Conservation (phyloP, 2,113 vertebrate genomes). For the Erythrolamprus reginae region DNA sequence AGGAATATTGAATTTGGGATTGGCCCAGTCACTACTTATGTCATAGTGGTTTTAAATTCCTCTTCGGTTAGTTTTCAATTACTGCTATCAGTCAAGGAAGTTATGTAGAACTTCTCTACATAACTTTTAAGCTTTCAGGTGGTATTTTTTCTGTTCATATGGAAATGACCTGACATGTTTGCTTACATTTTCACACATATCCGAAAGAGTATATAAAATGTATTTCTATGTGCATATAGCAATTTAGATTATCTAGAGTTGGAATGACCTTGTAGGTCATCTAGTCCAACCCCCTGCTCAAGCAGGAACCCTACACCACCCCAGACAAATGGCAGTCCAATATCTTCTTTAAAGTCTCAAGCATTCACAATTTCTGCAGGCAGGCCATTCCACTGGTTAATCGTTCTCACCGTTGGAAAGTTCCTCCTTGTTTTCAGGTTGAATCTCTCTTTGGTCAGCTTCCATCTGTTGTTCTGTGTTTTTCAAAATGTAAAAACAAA, state of each 20-base stretch:
- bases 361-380: too few species aligned
- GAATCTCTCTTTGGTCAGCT: too few species aligned
- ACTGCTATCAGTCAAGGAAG: neutral
- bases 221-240: neutral
- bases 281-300: too few species aligned
- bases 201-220: neutral
- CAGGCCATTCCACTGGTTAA: too few species aligned
- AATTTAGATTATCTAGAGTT: neutral
- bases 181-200: neutral
- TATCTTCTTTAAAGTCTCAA: too few species aligned
- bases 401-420: too few species aligned
- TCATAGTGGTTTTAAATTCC: neutral
- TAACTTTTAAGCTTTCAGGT: neutral
- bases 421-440: too few species aligned
- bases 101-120: neutral
- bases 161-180: neutral
- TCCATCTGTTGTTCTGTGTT: too few species aligned
- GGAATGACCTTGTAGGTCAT: too few species aligned
- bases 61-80: neutral
- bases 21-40: neutral
- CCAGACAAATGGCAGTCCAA: too few species aligned
- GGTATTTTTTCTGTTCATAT: neutral
- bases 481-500: neutral
- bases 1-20: neutral
- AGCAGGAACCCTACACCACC: too few species aligned